Conservation (phyloP, 2,888 invertebrate genomes). For the Cephonodes hylas region DNA sequence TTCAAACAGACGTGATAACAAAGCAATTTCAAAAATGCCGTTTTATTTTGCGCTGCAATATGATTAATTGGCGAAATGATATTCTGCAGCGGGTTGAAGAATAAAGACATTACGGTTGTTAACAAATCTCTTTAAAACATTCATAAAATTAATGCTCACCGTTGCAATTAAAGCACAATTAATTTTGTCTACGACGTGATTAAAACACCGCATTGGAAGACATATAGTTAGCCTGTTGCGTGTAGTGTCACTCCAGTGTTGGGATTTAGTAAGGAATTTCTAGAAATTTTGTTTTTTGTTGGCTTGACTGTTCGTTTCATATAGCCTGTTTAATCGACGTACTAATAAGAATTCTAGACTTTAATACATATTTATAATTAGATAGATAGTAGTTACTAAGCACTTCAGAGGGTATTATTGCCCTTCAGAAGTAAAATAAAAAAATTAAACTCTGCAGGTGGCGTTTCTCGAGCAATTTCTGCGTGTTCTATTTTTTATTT, state of each 20-base stretch:
- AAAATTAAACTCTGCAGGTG: no score
- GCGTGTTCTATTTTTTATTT: no score
- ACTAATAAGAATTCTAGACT: no score
- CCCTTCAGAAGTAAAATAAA: no score
- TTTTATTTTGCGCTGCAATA: no score
- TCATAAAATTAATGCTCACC: slow-evolving; percentile 27
- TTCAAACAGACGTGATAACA: neutral
- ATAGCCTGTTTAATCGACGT: no score
- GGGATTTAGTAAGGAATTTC: neutral
- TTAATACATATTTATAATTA: neutral
- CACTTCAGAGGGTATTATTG: no score
- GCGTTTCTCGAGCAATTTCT: no score
- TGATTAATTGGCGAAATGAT: neutral
- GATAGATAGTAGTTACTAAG: neutral
- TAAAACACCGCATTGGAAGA: slow-evolving; percentile 17
- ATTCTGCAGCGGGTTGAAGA: slow-evolving; percentile 20
- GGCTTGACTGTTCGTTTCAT: no score
- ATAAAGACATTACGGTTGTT: neutral
- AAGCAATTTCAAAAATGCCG: neutral
- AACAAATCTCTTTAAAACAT: slow-evolving; percentile 6
- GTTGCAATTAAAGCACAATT: slow-evolving; percentile 32
- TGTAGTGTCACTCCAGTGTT: neutral
- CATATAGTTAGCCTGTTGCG: slow-evolving; percentile 14
- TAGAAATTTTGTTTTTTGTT: neutral
- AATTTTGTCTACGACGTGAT: slow-evolving; percentile 23